A percentile compares a stretch with the other conserved stretches of the same genome.
Evolutionary conservation across 2,113 vertebrate species (phyloP).

Genomic region (Nycticryphes semicollaris): DNA sequence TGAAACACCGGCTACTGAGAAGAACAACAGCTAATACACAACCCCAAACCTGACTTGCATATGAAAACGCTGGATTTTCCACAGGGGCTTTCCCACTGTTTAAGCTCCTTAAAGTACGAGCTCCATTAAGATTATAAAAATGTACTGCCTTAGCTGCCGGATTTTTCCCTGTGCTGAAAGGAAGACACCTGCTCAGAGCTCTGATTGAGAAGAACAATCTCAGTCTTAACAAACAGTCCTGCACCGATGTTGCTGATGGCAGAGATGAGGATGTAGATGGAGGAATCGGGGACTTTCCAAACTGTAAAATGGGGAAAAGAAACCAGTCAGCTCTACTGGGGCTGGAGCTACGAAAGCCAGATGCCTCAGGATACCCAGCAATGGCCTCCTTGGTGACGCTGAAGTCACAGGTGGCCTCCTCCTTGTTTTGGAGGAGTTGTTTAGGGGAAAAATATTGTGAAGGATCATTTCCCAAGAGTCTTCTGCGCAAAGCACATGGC

Average conservation of each 20-base stretch:
- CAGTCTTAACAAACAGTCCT: not conserved
- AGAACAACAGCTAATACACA: slow-evolving; percentile 38
- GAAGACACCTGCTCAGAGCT: not conserved
- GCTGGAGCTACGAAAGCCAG: not conserved
- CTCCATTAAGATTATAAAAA: slow-evolving; percentile 37
- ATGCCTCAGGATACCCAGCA: not conserved
- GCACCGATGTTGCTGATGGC: not conserved
- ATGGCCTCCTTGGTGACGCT: not conserved
- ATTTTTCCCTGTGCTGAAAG: not conserved
- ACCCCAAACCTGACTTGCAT: slow-evolving; percentile 54
- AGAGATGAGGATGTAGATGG: not conserved
- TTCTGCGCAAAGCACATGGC: not conserved
- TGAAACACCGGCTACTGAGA: slow-evolving; percentile 49
- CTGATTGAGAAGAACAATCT: not conserved
- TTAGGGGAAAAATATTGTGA: not conserved
- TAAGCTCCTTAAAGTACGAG: slow-evolving; percentile 40
- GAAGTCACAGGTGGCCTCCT: not conserved
- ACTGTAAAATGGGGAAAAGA: slow-evolving; percentile 28
- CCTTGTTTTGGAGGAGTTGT: not conserved
- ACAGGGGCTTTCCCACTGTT: slow-evolving; percentile 53
- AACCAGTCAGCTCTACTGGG: not conserved
- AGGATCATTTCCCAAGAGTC: not conserved
- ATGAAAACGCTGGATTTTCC: slow-evolving; percentile 51
- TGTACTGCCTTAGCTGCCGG: not conserved
- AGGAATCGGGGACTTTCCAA: slow-evolving; percentile 25